phyloP scores from a whole-genome alignment of 2,888 invertebrate genomes.

The Leptopterna dolabrata region DNA sequence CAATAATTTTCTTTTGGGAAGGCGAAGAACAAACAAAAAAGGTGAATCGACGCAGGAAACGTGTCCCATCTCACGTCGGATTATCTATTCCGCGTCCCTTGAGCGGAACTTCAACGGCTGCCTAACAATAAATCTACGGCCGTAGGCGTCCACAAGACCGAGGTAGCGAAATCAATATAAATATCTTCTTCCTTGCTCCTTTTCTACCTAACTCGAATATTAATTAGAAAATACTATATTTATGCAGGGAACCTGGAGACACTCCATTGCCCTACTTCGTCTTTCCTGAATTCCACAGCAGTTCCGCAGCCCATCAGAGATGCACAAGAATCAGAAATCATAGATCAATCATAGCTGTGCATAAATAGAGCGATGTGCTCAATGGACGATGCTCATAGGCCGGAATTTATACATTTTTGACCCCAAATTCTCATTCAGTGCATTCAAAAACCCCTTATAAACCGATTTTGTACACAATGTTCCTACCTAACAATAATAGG shows the following conservation, averaged over 20 bases:
- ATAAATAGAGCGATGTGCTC: too few species aligned
- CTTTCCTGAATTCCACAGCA: not conserved
- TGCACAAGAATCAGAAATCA: too few species aligned
- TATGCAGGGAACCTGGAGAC: not conserved
- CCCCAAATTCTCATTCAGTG: too few species aligned
- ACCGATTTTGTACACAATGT: too few species aligned
- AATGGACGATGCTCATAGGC: too few species aligned
- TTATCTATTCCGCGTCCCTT: conserved; percentile 31
- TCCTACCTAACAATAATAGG: too few species aligned
- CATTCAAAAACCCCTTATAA: too few species aligned
- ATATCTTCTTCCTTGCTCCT: not conserved
- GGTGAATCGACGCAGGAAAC: conserved; percentile 29
- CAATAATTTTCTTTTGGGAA: not conserved
- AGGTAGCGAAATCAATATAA: conserved; percentile 11
- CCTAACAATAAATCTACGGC: conserved; percentile 20
- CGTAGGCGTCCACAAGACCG: conserved; percentile 7
- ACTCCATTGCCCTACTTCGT: not conserved
- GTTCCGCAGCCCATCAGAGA: too few species aligned
- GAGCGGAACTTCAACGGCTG: conserved; percentile 16
- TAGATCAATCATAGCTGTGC: too few species aligned
- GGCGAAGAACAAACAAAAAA: not conserved
- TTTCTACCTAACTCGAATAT: not conserved
- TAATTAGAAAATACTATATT: not conserved
- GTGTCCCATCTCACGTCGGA: conserved; percentile 36
- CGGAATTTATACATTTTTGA: too few species aligned